Conservation (phyloP, 1,140 invertebrate genomes). For the Drosophila bocqueti region DNA sequence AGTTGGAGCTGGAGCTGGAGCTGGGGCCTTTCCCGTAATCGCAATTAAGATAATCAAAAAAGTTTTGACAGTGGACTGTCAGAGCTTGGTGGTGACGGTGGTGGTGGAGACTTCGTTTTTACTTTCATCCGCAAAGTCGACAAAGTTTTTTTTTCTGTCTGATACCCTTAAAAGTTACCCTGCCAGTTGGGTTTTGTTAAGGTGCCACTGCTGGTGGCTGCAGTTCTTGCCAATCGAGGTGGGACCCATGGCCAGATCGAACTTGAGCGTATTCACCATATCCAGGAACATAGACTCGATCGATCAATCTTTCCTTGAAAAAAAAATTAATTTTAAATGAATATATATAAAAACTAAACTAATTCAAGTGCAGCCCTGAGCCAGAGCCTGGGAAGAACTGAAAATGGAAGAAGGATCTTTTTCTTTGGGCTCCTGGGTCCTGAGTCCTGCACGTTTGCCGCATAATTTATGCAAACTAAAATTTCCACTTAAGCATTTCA, state of each 20-base stretch:
- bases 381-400: neutral
- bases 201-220: neutral
- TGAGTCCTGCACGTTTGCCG: conserved; percentile 51
- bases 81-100: conserved; percentile 16
- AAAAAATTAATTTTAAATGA: neutral
- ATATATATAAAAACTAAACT: neutral
- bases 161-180: neutral
- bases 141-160: conserved; percentile 26
- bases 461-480: conserved; percentile 77
- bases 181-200: neutral
- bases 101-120: conserved; percentile 51
- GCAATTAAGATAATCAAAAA: conserved; percentile 84
- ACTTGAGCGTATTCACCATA: too few relatives aligned
- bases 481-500: conserved; percentile 72
- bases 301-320: neutral
- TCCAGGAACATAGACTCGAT: too few relatives aligned
- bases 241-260: too few relatives aligned
- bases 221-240: too few relatives aligned
- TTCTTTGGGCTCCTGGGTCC: conserved; percentile 4
- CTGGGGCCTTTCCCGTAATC: conserved; percentile 58
- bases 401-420: conserved; percentile 3
- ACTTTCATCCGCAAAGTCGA: conserved; percentile 56
- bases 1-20: neutral
- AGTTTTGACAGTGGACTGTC: conserved; percentile 80
- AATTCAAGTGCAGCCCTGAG: neutral